Conservation (phyloP, 2,113 vertebrate species). For the Spea multiplicata region DNA sequence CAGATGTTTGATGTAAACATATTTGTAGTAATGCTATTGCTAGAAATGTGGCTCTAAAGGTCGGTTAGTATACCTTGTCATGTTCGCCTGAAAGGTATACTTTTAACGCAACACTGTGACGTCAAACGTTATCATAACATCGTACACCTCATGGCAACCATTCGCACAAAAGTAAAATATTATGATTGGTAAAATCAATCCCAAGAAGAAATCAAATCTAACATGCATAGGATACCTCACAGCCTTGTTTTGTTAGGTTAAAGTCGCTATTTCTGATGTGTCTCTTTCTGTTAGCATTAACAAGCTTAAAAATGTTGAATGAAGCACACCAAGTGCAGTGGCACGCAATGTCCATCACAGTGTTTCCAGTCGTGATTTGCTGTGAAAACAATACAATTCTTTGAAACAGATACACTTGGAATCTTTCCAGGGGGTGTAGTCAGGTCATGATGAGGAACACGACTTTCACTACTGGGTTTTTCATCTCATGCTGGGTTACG, state of each 20-base stretch:
- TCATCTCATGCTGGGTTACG: constrained; percentile 49
- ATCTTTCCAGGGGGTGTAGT: constrained; percentile 1
- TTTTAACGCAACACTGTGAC: no score
- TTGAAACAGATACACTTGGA: constrained; percentile 7
- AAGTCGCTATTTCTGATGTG: background rate
- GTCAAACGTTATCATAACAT: background rate
- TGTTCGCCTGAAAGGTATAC: no score
- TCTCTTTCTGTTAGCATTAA: background rate
- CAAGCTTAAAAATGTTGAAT: constrained; percentile 20
- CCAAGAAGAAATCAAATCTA: background rate
- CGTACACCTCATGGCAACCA: background rate
- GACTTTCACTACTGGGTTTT: constrained; percentile 49
- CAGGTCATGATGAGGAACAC: constrained; percentile 50
- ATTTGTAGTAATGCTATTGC: no score
- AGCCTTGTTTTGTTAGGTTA: background rate
- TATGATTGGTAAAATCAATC: no score
- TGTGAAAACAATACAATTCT: constrained; percentile 28
- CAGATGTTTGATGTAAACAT: no score
- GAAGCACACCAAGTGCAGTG: background rate
- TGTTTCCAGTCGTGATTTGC: background rate
- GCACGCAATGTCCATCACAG: background rate
- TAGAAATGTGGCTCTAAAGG: no score
- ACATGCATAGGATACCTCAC: background rate
- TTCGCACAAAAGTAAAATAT: background rate
- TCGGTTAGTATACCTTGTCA: no score